Evolutionary conservation across 2,888 invertebrate species (phyloP), one percentile per base, ranked within the genome.

Genomic region (Halictus ligatus): DNA sequence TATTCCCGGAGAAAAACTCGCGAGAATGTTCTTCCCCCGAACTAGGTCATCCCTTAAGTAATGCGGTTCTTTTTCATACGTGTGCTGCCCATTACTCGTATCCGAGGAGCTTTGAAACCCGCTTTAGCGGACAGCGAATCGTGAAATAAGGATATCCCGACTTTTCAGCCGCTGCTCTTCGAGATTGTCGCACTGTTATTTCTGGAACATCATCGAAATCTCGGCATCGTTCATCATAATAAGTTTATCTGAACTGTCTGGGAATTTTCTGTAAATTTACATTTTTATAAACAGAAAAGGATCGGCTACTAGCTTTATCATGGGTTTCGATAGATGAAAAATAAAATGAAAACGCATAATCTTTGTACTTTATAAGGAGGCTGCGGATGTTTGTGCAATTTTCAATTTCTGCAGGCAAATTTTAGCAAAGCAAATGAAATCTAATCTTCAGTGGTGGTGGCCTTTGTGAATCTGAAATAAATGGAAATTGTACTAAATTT

Each of bases 11-110:
- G 67, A 69, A 35, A 64, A 64, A 64, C 29, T 15, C 64, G 64
- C 64, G 15, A 2, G 58, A 29, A 64, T 8, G 29, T 64, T 64
- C 64, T 29, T 18, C 29, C 18, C 18, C 12, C 29, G 29, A n/a
- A 64, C 64, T 64, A 15, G 64, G 64, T 64, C 64, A 64, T 64
- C 64, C 29, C 64, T 64, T 64, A 64, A 64, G 64, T 64, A 64
- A 64, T 29, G 64, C 64, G 64, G 64, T 29, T 64, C 64, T 64
- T 64, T 64, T 64, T 29, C 64, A 64, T 64, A 64, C 64, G 64
- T 64, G 64, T 64, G 29, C 64, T 64, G 64, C 64, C 64, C 64
- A 64, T 64, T 64, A 64, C 64, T 64, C 64, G 64, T 29, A 18
- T 64, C 29, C 64, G 64, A n/a, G 58, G n/a, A 58, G 58, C 64